Percentiles rank a stretch among this genome's conserved stretches.
Evolutionary conservation across 2,888 invertebrate species (phyloP).

Genomic region (Prionchulus punctatus): DNA sequence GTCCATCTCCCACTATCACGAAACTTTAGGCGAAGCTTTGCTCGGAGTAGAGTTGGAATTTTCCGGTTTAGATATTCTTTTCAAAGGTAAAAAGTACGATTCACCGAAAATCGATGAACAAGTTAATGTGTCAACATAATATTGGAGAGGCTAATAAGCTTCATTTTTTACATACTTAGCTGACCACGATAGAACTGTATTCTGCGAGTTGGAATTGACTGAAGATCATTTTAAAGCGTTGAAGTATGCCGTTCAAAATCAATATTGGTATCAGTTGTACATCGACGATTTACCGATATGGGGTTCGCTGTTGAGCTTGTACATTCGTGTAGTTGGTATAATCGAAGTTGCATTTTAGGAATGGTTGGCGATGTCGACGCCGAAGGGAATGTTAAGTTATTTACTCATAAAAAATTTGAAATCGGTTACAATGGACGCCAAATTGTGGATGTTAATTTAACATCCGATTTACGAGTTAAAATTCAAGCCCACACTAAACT

Average conservation of each 20-base stretch:
- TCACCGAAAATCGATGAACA: too few species aligned
- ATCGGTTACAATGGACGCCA: constrained; percentile 83
- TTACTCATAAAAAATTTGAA: constrained; percentile 96
- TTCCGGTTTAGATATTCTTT: constrained; percentile 86
- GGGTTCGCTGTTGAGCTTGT: too few species aligned
- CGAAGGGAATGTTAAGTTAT: constrained; percentile 68
- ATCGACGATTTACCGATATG: constrained; percentile 94
- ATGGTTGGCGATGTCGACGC: constrained; percentile 49
- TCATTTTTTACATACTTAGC: too few species aligned
- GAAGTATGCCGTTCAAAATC: constrained; percentile 91
- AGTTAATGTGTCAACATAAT: too few species aligned
- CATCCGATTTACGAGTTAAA: constrained; percentile 73
- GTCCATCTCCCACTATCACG: constrained; percentile 89
- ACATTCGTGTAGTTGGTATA: too few species aligned
- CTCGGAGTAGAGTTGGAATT: constrained; percentile 94
- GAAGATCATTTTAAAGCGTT: constrained; percentile 80
- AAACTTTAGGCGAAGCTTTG: constrained; percentile 91
- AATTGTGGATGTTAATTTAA: constrained; percentile 94
- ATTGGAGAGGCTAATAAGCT: too few species aligned
- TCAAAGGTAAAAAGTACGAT: constrained; percentile 59
- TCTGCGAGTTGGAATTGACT: constrained; percentile 31
- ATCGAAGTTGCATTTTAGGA: constrained; percentile 50
- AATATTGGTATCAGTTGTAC: constrained; percentile 99
- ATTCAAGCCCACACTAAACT: constrained; percentile 59
- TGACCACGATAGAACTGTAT: constrained; percentile 42